Evolutionary conservation across 2,113 vertebrate genomes (phyloP), one percentile per base, ranked within the genome.

Genomic region (Leptosomus discolor): DNA sequence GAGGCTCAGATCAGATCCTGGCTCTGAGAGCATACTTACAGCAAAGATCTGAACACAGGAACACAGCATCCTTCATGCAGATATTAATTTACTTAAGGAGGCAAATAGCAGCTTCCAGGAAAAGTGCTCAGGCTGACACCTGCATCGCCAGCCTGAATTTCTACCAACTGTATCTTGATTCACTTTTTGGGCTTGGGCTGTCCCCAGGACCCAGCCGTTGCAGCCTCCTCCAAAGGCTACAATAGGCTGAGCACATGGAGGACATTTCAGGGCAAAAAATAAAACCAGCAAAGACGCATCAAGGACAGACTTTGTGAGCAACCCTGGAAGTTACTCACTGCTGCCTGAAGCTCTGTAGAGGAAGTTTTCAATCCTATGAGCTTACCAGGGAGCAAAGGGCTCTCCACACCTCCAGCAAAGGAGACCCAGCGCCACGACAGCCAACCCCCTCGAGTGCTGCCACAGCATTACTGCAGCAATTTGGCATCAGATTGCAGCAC

Each of bases 11-110:
- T 57, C 54, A 45, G 41, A 48, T 39, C 14, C 63, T 3, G 1
- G 18, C 34, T 85, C 56, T 7, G 18, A 56, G 36, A 82, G 23
- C 20, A 5, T 6, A 24, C 51, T 65, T 30, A 27, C 0, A 0
- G 48, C 36, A 85, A 64, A 84, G 69, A 58, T 39, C 27, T 15
- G 39, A 65, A 46, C 0, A 7, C 53, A 58, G 14, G 41, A 81
- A 75, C 56, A 65, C 50, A 53, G 41, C 41, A 37, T 24, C 37
- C 37, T 53, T 63, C 73, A 54, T 4, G 22, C n/a, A 54, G 48
- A 2, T 1, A 13, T 16, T 32, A 1, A 20, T 46, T 54, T 27
- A 22, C n/a, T 77, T 63, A 54, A 74, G 69, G 26, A 73, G 34
- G 37, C n/a, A 90, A 84, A 77, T 1, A 85, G 61, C 75, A 85